Evolutionary conservation across 2,797 vertebrate genomes (phyloP).

Genomic region (Aselliscus stoliczkanus): DNA sequence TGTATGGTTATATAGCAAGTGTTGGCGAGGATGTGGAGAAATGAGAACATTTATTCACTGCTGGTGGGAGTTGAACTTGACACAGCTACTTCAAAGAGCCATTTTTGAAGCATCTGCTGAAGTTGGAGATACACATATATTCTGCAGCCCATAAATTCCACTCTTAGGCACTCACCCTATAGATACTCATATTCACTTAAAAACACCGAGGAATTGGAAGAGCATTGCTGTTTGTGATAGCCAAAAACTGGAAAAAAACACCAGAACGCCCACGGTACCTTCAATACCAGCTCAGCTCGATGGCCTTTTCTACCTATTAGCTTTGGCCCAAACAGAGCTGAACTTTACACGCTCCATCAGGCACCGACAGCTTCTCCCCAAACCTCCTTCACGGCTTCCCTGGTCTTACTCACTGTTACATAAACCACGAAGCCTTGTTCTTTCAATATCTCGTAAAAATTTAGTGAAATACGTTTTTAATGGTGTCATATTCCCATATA

Average conservation of each 20-base stretch:
- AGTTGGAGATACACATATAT: background rate
- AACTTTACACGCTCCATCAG: no score
- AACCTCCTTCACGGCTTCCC: background rate
- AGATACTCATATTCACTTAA: background rate
- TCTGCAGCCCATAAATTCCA: background rate
- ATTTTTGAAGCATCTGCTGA: background rate
- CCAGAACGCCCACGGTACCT: no score
- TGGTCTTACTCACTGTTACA: no score
- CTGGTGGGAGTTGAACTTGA: background rate
- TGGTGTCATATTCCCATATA: background rate
- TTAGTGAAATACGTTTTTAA: background rate
- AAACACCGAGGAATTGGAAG: background rate
- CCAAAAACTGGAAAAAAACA: no score
- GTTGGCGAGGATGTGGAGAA: background rate
- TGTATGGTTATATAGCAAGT: rapidly evolving
- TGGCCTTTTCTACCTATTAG: background rate
- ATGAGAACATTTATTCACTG: background rate
- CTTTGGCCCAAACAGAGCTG: background rate
- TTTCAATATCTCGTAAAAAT: background rate
- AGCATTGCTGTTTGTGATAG: background rate
- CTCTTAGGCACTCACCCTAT: no score
- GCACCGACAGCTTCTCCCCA: background rate
- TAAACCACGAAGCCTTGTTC: background rate
- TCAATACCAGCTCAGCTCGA: background rate
- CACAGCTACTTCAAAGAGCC: background rate